Evolutionary conservation across 2,797 vertebrate genomes (phyloP).

Genomic region (Gouania willdenowi): DNA sequence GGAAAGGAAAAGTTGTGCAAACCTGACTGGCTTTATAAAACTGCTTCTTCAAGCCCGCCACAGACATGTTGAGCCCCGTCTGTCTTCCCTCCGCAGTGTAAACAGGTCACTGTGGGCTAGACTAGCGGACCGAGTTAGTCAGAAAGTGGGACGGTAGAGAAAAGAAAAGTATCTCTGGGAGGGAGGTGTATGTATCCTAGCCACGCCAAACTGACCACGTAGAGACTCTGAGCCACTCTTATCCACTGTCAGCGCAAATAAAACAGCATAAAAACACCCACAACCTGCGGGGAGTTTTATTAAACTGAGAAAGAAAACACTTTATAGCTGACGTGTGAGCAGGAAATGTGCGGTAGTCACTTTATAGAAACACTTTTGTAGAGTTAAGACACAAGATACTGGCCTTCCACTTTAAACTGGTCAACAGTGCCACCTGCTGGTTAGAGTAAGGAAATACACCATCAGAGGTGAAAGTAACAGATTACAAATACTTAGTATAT

Average conservation of each 20-base stretch:
- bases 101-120: slow-evolving; percentile 11
- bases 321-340: neutral
- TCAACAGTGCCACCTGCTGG: slow-evolving; percentile 41
- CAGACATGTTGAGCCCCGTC: slow-evolving; percentile 83
- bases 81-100: slow-evolving; percentile 39
- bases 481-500: too few species aligned
- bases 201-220: slow-evolving; percentile 71
- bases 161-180: too few species aligned
- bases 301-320: neutral
- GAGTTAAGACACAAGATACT: slow-evolving; percentile 4
- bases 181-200: slow-evolving; percentile 21
- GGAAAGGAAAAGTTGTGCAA: slow-evolving; percentile 58
- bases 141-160: slow-evolving; percentile 23
- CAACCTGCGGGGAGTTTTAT: accelerated
- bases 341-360: slow-evolving; percentile 18
- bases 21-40: slow-evolving; percentile 99
- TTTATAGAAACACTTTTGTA: slow-evolving; percentile 36
- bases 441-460: neutral
- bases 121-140: slow-evolving; percentile 28
- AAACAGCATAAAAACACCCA: neutral
- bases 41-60: slow-evolving; percentile 96
- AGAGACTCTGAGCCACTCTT: slow-evolving; percentile 50
- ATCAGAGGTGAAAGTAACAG: too few species aligned
- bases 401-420: neutral
- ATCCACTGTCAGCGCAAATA: slow-evolving; percentile 15